Evolutionary conservation across 2,797 vertebrate species (phyloP).

Genomic region (Ctenosaura bakeri): DNA sequence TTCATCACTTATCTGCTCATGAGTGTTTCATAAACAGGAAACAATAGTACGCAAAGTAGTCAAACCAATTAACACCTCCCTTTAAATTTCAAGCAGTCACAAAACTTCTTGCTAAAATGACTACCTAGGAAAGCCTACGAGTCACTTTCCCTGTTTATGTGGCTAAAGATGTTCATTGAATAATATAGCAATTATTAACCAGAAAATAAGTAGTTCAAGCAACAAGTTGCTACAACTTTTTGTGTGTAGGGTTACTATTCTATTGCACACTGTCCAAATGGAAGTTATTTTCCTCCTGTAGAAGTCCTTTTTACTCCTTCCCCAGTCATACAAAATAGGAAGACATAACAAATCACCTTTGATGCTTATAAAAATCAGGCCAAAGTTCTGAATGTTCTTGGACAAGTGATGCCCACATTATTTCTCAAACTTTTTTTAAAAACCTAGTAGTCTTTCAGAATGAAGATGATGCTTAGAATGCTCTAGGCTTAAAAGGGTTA

Average conservation of each 20-base stretch:
- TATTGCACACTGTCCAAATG: slow-evolving; percentile 76
- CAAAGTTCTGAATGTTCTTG: slow-evolving; percentile 78
- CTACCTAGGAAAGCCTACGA: slow-evolving; percentile 13
- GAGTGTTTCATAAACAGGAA: neutral
- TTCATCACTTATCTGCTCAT: slow-evolving; percentile 11
- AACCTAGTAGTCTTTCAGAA: slow-evolving; percentile 64
- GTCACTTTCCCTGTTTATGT: slow-evolving; percentile 4
- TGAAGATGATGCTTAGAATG: slow-evolving; percentile 66
- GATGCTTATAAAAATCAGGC: slow-evolving; percentile 79
- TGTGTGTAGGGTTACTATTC: slow-evolving; percentile 73
- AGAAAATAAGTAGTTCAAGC: slow-evolving; percentile 28
- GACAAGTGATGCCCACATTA: slow-evolving; percentile 75
- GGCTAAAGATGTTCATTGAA: slow-evolving; percentile 28
- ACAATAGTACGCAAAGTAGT: neutral
- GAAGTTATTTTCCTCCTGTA: slow-evolving; percentile 80
- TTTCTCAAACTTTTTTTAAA: slow-evolving; percentile 70
- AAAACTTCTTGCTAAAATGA: slow-evolving; percentile 5
- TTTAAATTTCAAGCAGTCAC: slow-evolving; percentile 2
- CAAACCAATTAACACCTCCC: slow-evolving; percentile 6
- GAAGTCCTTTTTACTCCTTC: slow-evolving; percentile 81
- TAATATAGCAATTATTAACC: slow-evolving; percentile 18
- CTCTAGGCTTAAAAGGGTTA: slow-evolving; percentile 68
- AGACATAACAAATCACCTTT: slow-evolving; percentile 80
- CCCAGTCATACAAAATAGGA: slow-evolving; percentile 79
- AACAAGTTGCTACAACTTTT: slow-evolving; percentile 40